These are phyloP conservation scores for Trichechus manatus DNA, from an alignment of 2,113 vertebrate genomes.

Conservation along the genomic window DNA sequence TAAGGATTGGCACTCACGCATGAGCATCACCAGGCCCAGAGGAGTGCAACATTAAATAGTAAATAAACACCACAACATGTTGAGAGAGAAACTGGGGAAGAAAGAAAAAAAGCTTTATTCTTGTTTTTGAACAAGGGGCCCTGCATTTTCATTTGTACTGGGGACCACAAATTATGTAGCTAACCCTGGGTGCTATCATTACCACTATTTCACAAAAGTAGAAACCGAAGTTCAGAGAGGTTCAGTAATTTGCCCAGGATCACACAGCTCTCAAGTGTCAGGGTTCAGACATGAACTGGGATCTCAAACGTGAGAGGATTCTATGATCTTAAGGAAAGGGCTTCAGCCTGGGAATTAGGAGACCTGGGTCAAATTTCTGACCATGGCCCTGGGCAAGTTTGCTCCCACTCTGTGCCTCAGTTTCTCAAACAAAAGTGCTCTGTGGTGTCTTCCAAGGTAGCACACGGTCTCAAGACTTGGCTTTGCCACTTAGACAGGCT, in stretches of 20 bases:
- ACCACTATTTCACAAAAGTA: background rate
- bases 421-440: background rate
- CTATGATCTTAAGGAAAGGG: constrained; percentile 3
- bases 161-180: background rate
- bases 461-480: background rate
- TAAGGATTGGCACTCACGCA: background rate
- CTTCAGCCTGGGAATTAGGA: constrained; percentile 25
- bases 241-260: constrained; percentile 3
- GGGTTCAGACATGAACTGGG: background rate
- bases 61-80: background rate
- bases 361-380: background rate
- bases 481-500: background rate
- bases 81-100: background rate
- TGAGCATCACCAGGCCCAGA: background rate
- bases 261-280: constrained; percentile 26
- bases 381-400: background rate
- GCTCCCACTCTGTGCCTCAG: background rate
- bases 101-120: background rate
- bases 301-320: background rate
- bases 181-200: background rate
- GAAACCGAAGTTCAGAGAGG: background rate
- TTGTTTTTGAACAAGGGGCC: background rate
- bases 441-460: background rate
- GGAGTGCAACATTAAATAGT: background rate
- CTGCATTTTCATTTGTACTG: background rate